Conservation (phyloP, 2,888 invertebrate genomes). For the Hypselothyrea guttata region DNA sequence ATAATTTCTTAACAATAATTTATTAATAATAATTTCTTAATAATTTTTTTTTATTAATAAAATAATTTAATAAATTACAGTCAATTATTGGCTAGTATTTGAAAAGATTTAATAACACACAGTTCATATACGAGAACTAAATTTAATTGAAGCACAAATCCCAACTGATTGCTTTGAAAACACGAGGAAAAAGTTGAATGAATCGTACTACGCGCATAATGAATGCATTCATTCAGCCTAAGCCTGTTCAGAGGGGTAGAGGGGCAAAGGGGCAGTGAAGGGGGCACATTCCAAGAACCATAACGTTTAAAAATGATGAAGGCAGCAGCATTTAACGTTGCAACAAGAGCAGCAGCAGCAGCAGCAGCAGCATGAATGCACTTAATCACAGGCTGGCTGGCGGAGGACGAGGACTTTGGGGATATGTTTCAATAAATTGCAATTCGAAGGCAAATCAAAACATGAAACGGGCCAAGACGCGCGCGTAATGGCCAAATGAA, state of each 20-base stretch:
- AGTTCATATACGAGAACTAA: neutral
- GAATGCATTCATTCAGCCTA: slow-evolving; percentile 7
- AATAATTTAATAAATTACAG: too few species aligned
- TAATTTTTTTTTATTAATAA: too few species aligned
- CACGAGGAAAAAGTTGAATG: too few species aligned
- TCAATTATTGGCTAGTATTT: too few species aligned
- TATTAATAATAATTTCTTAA: too few species aligned
- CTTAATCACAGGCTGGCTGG: slow-evolving; percentile 61
- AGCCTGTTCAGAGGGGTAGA: neutral
- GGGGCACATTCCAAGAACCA: slow-evolving; percentile 59
- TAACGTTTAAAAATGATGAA: slow-evolving; percentile 50
- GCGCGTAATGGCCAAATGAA: slow-evolving; percentile 69
- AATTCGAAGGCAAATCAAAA: slow-evolving; percentile 57
- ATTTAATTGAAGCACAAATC: too few species aligned
- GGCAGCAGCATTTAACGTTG: slow-evolving; percentile 61
- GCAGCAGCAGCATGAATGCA: slow-evolving; percentile 43
- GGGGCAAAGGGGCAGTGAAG: neutral
- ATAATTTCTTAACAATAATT: too few species aligned
- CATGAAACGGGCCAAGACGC: slow-evolving; percentile 28
- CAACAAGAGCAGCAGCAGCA: slow-evolving; percentile 36
- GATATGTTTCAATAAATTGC: slow-evolving; percentile 75
- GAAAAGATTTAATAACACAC: slow-evolving; percentile 27
- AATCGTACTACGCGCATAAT: too few species aligned
- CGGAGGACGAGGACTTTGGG: slow-evolving; percentile 27
- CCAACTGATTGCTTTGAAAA: too few species aligned